phyloP scores from a whole-genome alignment of 2,888 invertebrate genomes.

The Bruchidius siliquastri region DNA sequence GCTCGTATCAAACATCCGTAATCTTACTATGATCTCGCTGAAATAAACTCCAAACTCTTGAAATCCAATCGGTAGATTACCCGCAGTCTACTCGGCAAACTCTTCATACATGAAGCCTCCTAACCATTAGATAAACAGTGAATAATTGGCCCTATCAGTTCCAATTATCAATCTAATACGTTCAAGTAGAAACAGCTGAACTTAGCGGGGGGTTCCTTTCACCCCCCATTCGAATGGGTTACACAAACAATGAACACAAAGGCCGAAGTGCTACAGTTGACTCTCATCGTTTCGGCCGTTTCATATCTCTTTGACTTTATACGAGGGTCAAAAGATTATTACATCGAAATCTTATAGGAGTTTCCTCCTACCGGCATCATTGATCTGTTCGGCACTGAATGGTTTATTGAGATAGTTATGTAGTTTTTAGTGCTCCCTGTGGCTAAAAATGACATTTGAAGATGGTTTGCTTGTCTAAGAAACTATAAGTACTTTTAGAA shows the following conservation, averaged over 20 bases:
- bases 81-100: not conserved
- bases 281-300: not conserved
- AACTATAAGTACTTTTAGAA: too few relatives aligned
- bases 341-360: too few relatives aligned
- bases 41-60: not conserved
- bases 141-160: constrained; percentile 21
- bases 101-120: not conserved
- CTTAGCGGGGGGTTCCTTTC: constrained; percentile 26
- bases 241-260: not conserved
- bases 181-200: constrained; percentile 32
- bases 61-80: not conserved
- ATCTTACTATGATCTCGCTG: too few relatives aligned
- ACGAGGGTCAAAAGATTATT: not conserved
- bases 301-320: not conserved
- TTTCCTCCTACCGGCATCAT: too few relatives aligned
- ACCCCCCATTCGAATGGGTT: not conserved
- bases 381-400: too few relatives aligned
- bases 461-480: too few relatives aligned
- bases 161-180: constrained; percentile 34
- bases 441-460: too few relatives aligned
- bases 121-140: not conserved
- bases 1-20: too few relatives aligned
- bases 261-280: not conserved
- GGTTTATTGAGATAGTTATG: too few relatives aligned
- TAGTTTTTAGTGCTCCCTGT: too few relatives aligned